Evolutionary conservation across 2,797 vertebrate genomes (phyloP), one percentile per base, ranked within the genome.

Genomic region (Neoniphon sammara): DNA sequence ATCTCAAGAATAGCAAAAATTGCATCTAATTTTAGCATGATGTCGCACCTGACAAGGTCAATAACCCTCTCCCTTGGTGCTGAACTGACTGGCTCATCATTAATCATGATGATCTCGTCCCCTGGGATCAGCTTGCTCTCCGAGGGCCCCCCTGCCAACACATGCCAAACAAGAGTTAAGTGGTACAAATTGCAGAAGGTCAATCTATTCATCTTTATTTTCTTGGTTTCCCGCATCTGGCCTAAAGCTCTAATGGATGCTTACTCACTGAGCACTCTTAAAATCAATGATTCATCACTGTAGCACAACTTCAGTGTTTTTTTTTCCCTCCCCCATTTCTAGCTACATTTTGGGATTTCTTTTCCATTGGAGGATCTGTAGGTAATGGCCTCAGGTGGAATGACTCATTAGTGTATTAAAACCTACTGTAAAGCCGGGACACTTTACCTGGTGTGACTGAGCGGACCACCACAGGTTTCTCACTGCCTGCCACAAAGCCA

Each of bases 41-140:
- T 77, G 85, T 85, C 87, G 77, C 95, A 99, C 98, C 98, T 98
- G 95, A 99, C 98, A 84, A 99, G 95, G 94, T 99, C 97, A 60
- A 99, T 98, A 89, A 99, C 98, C 92, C 96, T 93, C 87, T 99
- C 98, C 90, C 97, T 95, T 68, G 97, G 96, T 66, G 97, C 97
- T 42, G 96, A 95, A 71, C 95, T 96, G 89, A 99, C 98, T 14
- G 96, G 93, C 87, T 99, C 97, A 87, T 98, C 96, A 78, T 99
- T 99, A 91, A 99, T 99, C 97, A 98, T 98, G 91, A 98, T 96
- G 92, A 99, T 98, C 89, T 99, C 97, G 91, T 99, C 98, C 89
- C 97, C 97, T 2, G 97, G 97, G 89, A 97, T 89, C 90, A 99
- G 95, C 88, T 95, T 98, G 89, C 97, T 96, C 94, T 99, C 98